Evolutionary conservation across 2,797 vertebrate genomes (phyloP).

Genomic region (Falco naumanni): DNA sequence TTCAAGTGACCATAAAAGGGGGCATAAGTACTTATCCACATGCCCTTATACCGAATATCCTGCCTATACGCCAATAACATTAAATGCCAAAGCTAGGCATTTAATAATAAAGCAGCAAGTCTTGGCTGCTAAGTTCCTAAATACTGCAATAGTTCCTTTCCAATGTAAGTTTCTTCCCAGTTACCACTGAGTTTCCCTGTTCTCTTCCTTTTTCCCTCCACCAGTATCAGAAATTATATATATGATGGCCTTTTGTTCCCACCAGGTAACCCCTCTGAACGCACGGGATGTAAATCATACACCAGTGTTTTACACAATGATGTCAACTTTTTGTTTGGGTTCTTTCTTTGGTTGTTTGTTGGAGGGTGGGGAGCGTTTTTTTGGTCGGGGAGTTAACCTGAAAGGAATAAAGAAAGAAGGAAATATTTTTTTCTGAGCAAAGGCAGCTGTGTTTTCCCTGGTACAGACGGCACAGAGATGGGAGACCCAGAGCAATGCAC

Average conservation of each 20-base stretch:
- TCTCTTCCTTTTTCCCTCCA: accelerated
- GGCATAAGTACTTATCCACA: too few relatives aligned
- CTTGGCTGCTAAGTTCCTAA: background rate
- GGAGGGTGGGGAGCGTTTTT: too few relatives aligned
- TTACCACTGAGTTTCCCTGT: background rate
- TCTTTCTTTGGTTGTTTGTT: background rate
- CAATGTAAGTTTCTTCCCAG: background rate
- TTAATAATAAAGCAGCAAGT: too few relatives aligned
- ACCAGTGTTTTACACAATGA: background rate
- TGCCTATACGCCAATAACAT: accelerated
- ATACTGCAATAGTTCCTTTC: background rate
- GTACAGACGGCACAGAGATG: background rate
- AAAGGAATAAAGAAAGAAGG: background rate
- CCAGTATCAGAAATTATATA: background rate
- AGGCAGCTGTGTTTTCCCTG: background rate
- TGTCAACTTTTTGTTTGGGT: background rate
- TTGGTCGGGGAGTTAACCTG: background rate
- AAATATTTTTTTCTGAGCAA: background rate
- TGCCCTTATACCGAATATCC: background rate
- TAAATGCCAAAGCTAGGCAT: background rate
- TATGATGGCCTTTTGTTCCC: background rate
- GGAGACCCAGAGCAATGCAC: background rate
- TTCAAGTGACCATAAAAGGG: background rate
- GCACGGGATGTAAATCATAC: background rate
- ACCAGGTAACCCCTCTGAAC: background rate